phyloP scores from a whole-genome alignment of 1,140 invertebrate genomes.

The Drosophila bifasciata region DNA sequence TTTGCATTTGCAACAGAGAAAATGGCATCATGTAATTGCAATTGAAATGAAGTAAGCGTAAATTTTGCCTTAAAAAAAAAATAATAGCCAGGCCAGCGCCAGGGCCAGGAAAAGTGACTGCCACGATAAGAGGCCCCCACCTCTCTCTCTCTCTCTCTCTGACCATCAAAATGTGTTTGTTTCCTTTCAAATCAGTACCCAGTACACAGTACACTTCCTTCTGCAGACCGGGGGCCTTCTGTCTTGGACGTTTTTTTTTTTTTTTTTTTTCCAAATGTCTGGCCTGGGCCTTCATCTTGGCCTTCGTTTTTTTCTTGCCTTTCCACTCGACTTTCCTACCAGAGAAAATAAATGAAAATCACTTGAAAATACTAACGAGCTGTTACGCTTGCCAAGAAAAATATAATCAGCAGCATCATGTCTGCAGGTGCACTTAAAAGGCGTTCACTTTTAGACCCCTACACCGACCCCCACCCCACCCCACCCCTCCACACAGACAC shows the following conservation, averaged over 20 bases:
- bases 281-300: slow-evolving; percentile 11
- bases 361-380: slow-evolving; percentile 82
- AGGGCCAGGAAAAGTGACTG: slow-evolving; percentile 31
- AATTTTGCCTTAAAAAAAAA: slow-evolving; percentile 73
- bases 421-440: slow-evolving; percentile 82
- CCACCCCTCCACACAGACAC: too few species aligned
- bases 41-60: slow-evolving; percentile 81
- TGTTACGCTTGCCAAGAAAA: slow-evolving; percentile 81
- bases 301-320: slow-evolving; percentile 43
- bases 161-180: slow-evolving; percentile 67
- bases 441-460: slow-evolving; percentile 72
- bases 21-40: slow-evolving; percentile 79
- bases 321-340: slow-evolving; percentile 39
- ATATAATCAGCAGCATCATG: slow-evolving; percentile 83
- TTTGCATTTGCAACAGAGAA: slow-evolving; percentile 55
- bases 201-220: slow-evolving; percentile 67
- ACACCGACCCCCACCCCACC: slow-evolving; percentile 24
- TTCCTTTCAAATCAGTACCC: slow-evolving; percentile 76
- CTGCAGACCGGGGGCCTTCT: slow-evolving; percentile 8
- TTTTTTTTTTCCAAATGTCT: too few species aligned
- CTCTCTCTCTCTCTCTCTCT: slow-evolving; percentile 9
- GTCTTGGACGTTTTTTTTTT: slow-evolving; percentile 3
- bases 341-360: slow-evolving; percentile 77
- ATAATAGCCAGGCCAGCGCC: slow-evolving; percentile 32
- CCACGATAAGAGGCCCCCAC: slow-evolving; percentile 39